These are phyloP conservation scores for Calameuta idolon DNA, from an alignment of 2,888 invertebrate genomes.

Conservation along the genomic window DNA sequence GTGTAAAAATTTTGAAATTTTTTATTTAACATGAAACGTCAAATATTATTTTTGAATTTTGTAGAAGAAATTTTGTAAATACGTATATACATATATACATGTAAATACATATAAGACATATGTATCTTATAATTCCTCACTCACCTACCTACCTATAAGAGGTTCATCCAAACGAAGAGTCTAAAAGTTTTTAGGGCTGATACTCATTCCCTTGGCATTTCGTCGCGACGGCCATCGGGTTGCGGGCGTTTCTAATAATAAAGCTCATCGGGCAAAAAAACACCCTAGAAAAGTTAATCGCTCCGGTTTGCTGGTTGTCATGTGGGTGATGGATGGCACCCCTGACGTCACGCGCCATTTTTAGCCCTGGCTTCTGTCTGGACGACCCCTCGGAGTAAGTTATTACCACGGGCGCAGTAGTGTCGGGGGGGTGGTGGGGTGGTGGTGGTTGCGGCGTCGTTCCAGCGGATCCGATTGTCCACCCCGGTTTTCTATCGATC, in stretches of 20 bases:
- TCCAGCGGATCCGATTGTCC: not conserved
- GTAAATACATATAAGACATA: too few relatives aligned
- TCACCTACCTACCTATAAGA: too few relatives aligned
- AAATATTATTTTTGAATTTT: not conserved
- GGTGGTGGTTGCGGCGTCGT: not conserved
- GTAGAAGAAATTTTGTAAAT: not conserved
- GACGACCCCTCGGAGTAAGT: slow-evolving; percentile 10
- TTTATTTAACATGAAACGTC: not conserved
- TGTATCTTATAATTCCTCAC: too few relatives aligned
- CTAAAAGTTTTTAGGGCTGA: not conserved
- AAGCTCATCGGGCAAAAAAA: slow-evolving; percentile 20
- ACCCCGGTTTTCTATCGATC: not conserved
- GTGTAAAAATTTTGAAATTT: not conserved
- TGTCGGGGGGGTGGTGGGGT: not conserved
- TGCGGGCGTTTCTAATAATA: slow-evolving; percentile 28
- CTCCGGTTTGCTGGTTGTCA: slow-evolving; percentile 48
- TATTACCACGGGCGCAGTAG: slow-evolving; percentile 1
- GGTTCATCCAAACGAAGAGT: slow-evolving; percentile 26
- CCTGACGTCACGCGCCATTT: slow-evolving; percentile 39
- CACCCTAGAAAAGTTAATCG: slow-evolving; percentile 44
- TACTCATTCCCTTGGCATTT: not conserved
- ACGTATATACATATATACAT: too few relatives aligned
- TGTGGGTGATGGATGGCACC: slow-evolving; percentile 41
- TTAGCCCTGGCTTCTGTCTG: slow-evolving; percentile 27
- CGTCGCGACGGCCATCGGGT: not conserved